These are phyloP conservation scores for Thripadectes ignobilis DNA, from an alignment of 2,797 vertebrate genomes.

Conservation along the genomic window DNA sequence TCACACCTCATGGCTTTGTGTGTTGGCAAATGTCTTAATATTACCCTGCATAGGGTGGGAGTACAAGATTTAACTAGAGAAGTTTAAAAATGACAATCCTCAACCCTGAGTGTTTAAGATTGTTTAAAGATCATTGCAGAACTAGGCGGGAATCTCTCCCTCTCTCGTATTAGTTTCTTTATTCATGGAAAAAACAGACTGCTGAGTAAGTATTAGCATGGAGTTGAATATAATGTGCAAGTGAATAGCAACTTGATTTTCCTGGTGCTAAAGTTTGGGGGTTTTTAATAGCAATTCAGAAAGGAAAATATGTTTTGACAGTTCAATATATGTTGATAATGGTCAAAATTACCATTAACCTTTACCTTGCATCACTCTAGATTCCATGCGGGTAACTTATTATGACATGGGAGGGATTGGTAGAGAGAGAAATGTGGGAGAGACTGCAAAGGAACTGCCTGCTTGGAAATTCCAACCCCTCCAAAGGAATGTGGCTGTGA, in stretches of 20 bases:
- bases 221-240: neutral
- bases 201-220: constrained; percentile 1
- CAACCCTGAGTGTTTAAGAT: neutral
- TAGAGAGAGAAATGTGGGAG: neutral
- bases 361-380: neutral
- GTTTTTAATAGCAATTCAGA: neutral
- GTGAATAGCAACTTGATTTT: constrained; percentile 23
- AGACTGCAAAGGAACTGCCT: neutral
- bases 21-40: neutral
- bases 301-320: neutral
- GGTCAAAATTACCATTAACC: neutral
- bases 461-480: neutral
- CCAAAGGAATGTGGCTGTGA: neutral
- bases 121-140: neutral
- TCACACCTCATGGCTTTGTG: neutral
- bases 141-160: neutral
- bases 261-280: neutral
- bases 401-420: neutral
- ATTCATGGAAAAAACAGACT: neutral
- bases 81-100: neutral
- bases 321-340: neutral
- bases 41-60: neutral
- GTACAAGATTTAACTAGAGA: neutral
- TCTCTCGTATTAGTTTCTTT: neutral
- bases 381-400: too few species aligned